Base-by-base conservation (phyloP, 2,888 invertebrate genomes). In the Agriotes lineatus region DNA sequence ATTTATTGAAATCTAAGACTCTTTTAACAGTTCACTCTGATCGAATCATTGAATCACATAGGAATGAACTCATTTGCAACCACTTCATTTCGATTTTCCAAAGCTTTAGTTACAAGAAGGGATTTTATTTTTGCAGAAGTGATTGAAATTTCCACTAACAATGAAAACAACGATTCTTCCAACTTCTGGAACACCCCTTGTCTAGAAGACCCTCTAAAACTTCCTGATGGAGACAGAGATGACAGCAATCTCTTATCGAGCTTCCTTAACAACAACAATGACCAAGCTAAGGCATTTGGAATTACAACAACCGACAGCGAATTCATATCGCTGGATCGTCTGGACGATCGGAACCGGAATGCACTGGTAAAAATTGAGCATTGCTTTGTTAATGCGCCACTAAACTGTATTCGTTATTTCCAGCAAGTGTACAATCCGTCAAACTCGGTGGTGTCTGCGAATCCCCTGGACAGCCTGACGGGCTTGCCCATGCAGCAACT, bases 401-500 rank as follows among this genome's bases (percentile, higher is more conserved):
- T 9, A 66, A 18, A 14, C 67, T 14, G 14, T n/a, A 14, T 12
- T 42, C 7, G 1, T 42, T 18, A 6, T 44, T 72, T 54, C 4
- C 64, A 83, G 83, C 82, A 82, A 80, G 73, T 83, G 18, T 84
- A 82, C 71, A 83, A 82, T 74, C 78, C 81, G 1, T 66, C 72
- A 25, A 45, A 69, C 45, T 68, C 74, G 18, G 52, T 69, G 7
- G 48, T 60, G 14, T 67, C 72, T 9, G 72, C 75, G 57, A 79
- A 70, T 71, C 71, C 81, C 3, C 67, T 83, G 67, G 82, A 80
- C 67, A 79, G 75, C 25, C 69, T 85, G 6, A 79, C 83, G 1
- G 83, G 83, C 16, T 78, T 85, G 12, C 85, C 86, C 4, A 85
- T 86, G 82, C 85, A 86, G 75, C 85, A 86, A 58, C 73, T 86